Base-by-base conservation (phyloP, 2,113 vertebrate species). In the Gymnocephalus cernua region DNA sequence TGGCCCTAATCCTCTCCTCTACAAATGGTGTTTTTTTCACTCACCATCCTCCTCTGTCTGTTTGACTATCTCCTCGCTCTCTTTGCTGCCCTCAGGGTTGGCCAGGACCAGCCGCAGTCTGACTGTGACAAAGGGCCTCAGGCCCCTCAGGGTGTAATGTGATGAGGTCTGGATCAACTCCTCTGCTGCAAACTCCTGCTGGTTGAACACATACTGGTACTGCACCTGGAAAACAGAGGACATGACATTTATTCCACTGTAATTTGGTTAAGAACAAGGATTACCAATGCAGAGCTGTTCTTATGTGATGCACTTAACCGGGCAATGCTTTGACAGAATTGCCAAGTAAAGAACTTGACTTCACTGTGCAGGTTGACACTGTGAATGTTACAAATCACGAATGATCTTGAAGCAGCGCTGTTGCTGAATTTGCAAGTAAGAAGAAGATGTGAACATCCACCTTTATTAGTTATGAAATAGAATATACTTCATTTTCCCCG, bases 1-100 rank as follows among this genome's bases (percentile, higher is more conserved):
- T 41, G 38, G 38, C 38, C 38, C 38, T 41, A 41, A 41, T 41
- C 38, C 38, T 3, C 38, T 11, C 11, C 38, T 69, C 58, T 21
- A 19, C 3, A 68, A 29, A 62, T 16, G 2, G 1, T 25, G 14
- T 13, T 14, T 15, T 57, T 9, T 18, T 6, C 11, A 58, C 92
- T 92, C 82, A 99, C 98, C 98, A 0, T 99, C 98, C 80, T 99
- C 98, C 74, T 99, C 98, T 0, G 98, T 99, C 93, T 99, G 97
- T 3, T 98, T 97, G 56, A 99, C 96, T 35, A 99, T 93, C 93
- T 99, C 97, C 83, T 98, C 97, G 0, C 98, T 99, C 79, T 99
- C 97, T 92, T 97, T 99, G 77, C 93, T 97, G 86, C 98, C 98
- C 76, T 99, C 98, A 0, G 97, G 96, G 87, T 99, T 99, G 65